Evolutionary conservation across 1,140 invertebrate genomes (phyloP).

Genomic region (Piezodorus guildinii): DNA sequence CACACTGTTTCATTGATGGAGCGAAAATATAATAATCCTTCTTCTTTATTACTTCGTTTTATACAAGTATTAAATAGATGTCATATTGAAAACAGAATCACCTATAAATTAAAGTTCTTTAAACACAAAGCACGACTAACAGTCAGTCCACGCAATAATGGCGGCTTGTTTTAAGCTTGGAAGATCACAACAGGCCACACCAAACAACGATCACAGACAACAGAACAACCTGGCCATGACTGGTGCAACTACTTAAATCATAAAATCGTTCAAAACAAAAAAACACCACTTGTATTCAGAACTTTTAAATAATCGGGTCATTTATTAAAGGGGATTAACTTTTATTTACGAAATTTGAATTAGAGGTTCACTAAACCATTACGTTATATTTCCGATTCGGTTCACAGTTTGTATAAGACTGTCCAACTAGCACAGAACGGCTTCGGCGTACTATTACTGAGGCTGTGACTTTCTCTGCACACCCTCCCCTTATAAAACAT

Average conservation of each 20-base stretch:
- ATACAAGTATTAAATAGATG: no score
- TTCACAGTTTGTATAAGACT: slow-evolving; percentile 6
- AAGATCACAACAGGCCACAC: not conserved
- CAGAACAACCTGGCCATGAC: slow-evolving; percentile 1
- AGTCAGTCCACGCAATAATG: not conserved
- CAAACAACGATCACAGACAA: slow-evolving; percentile 7
- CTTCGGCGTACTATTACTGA: not conserved
- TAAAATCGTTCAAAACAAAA: not conserved
- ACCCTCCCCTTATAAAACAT: not conserved
- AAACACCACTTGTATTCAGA: not conserved
- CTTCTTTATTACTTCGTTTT: no score
- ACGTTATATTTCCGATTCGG: not conserved
- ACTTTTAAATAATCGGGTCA: not conserved
- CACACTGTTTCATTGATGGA: no score
- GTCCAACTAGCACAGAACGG: not conserved
- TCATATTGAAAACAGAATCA: no score
- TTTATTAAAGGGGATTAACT: no score
- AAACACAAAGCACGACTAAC: no score
- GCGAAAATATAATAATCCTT: no score
- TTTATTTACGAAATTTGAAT: no score
- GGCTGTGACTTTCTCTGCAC: not conserved
- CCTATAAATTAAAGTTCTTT: no score
- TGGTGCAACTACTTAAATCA: slow-evolving; percentile 6
- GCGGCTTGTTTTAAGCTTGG: slow-evolving; percentile 1
- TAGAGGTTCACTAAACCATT: no score